A percentile compares a stretch with the other conserved stretches of the same genome.
Evolutionary conservation across 2,113 vertebrate species (phyloP).

Genomic region (Urocynchramus pylzowi): DNA sequence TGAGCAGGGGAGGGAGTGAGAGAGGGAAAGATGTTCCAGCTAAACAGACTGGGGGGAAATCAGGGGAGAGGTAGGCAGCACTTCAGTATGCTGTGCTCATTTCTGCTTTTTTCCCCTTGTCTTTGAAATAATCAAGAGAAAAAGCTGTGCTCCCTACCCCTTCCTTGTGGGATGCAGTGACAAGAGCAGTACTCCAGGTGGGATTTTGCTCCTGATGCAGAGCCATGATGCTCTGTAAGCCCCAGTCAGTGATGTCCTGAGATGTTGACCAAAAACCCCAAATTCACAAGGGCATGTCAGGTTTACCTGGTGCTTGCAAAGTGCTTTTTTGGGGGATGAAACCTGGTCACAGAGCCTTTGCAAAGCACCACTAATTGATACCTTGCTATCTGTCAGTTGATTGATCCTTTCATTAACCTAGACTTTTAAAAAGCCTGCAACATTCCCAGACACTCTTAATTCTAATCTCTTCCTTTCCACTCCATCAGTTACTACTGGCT

Average conservation of each 20-base stretch:
- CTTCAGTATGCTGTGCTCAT: background rate
- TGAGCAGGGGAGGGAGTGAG: background rate
- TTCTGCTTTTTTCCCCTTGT: background rate
- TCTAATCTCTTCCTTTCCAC: background rate
- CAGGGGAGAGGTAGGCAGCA: background rate
- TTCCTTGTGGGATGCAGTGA: background rate
- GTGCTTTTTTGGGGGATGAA: background rate
- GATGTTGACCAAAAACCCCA: background rate
- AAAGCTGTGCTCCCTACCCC: background rate
- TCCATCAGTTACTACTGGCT: background rate
- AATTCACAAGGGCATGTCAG: background rate
- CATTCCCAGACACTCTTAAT: background rate
- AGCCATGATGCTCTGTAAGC: accelerated
- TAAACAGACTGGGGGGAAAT: background rate
- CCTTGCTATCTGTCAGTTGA: background rate
- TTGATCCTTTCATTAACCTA: background rate
- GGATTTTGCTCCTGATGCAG: background rate
- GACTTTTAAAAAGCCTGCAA: background rate
- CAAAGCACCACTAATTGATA: background rate
- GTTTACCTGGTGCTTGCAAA: background rate
- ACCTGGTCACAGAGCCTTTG: background rate
- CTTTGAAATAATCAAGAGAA: background rate
- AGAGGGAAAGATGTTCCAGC: background rate
- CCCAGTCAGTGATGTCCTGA: background rate
- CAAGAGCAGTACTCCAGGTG: background rate